Percentiles rank a stretch among this genome's conserved stretches.
These are phyloP conservation scores for Tromatobia lineatoria DNA, from an alignment of 2,888 invertebrate species.

Conservation along the genomic window DNA sequence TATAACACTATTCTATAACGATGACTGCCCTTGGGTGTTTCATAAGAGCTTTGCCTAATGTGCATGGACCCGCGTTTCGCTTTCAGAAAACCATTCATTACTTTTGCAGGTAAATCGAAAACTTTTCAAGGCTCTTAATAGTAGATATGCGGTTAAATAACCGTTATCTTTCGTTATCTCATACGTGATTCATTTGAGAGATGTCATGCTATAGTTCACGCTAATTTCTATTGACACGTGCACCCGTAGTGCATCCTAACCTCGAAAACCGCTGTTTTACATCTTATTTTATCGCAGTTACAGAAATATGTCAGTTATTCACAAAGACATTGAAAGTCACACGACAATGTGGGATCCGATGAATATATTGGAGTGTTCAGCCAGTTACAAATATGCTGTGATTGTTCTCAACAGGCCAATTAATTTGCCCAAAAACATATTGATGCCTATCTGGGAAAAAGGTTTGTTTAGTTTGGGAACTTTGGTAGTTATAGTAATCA, in stretches of 20 bases:
- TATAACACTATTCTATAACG: conserved; percentile 4
- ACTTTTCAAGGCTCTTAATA: background rate
- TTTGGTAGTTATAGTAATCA: too few species aligned
- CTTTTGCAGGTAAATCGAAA: conserved; percentile 11
- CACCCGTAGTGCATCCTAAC: conserved; percentile 36
- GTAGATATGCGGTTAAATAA: too few species aligned
- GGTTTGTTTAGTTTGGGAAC: conserved; percentile 85
- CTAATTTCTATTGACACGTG: background rate
- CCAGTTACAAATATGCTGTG: conserved; percentile 87
- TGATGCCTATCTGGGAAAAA: conserved; percentile 89
- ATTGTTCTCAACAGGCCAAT: conserved; percentile 90
- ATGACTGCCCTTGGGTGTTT: background rate
- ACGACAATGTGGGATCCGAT: conserved; percentile 77
- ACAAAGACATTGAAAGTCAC: conserved; percentile 53
- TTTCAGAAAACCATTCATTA: background rate
- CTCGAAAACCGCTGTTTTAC: conserved; percentile 27
- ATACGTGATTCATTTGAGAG: background rate
- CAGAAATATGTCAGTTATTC: conserved; percentile 65
- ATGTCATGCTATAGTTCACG: conserved; percentile 4
- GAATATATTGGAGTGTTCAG: conserved; percentile 72
- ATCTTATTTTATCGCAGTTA: conserved; percentile 7
- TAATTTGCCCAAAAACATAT: conserved; percentile 85
- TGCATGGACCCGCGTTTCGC: background rate
- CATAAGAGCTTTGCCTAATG: conserved; percentile 12
- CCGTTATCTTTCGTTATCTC: background rate